Base-by-base conservation (phyloP, 2,888 invertebrate genomes). In the Chydorus sphaericus region DNA sequence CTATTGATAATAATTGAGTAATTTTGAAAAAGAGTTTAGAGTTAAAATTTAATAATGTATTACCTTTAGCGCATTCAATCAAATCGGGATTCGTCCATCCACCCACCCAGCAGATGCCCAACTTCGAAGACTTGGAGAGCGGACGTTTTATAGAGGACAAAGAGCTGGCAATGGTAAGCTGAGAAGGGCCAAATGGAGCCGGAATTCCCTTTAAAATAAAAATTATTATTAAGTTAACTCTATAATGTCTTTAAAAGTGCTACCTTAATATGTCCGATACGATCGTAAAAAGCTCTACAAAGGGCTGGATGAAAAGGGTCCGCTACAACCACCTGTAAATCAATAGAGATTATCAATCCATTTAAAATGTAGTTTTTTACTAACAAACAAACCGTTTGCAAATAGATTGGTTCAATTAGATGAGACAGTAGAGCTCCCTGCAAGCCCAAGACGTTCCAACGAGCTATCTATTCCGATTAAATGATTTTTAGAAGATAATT, bases 361-460 rank as follows among this genome's bases (percentile, higher is more conserved):
- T n/a, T n/a, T n/a, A n/a, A n/a, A n/a, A n/a, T n/a, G n/a, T n/a
- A n/a, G n/a, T n/a, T n/a, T n/a, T n/a, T n/a, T n/a, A n/a, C n/a
- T n/a, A n/a, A n/a, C n/a, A n/a, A n/a, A n/a, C n/a, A n/a, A 63
- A 90, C 26, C 11, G 52, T 20, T 4, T 52, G 33, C 16, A 55
- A 33, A 14, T 94, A 94, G 62, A 96, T 80, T 50, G 93, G 92
- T 66, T 85, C 81, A 61, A 96, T 73, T 68, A 92, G 83, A 67
- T 85, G 81, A 63, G 89, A 82, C 62, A 96, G 77, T 61, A 96
- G 77, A 62, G 92, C 84, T 55, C 92, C 92, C 73, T 96, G 94
- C 64, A 94, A 73, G 55, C 96, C 96, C 60, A 91, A 77, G 59
- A 92, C 85, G 74, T 92, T 92, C 94, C 94, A 94, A 62, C 90